A percentile compares a stretch with the other conserved stretches of the same genome.
Conservation (phyloP, 1,140 invertebrate genomes). For the Bombus polaris region DNA sequence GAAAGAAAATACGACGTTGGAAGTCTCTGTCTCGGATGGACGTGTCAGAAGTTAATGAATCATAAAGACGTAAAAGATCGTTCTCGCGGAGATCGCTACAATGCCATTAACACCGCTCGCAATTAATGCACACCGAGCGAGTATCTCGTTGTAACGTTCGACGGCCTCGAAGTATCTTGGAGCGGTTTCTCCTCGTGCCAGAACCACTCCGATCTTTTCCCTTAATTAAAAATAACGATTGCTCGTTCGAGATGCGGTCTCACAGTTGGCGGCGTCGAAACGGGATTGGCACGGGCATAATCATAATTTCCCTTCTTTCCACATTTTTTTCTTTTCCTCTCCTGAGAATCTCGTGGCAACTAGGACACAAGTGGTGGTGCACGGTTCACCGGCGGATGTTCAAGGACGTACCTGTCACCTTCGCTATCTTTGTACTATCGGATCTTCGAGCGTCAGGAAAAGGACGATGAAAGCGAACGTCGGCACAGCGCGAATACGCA, state of each 20-base stretch:
- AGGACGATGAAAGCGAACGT: background rate
- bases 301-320: slow-evolving; percentile 69
- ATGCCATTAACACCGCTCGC: slow-evolving; percentile 53
- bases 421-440: slow-evolving; percentile 30
- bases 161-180: slow-evolving; percentile 36
- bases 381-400: slow-evolving; percentile 46
- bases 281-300: slow-evolving; percentile 63
- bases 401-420: slow-evolving; percentile 71
- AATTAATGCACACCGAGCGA: slow-evolving; percentile 46
- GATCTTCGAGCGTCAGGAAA: background rate
- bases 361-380: slow-evolving; percentile 30
- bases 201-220: slow-evolving; percentile 40
- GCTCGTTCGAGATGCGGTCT: slow-evolving; percentile 42
- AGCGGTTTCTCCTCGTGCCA: slow-evolving; percentile 48
- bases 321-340: slow-evolving; percentile 43
- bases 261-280: slow-evolving; percentile 51
- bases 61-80: slow-evolving; percentile 29
- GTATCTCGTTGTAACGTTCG: slow-evolving; percentile 36
- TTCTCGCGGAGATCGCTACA: slow-evolving; percentile 25
- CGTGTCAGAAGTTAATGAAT: slow-evolving; percentile 36
- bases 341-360: slow-evolving; percentile 57
- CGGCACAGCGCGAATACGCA: background rate
- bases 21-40: background rate
- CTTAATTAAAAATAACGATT: slow-evolving; percentile 70
- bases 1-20: background rate